Conservation (phyloP, 1,140 invertebrate species). For the Cydia splendana region DNA sequence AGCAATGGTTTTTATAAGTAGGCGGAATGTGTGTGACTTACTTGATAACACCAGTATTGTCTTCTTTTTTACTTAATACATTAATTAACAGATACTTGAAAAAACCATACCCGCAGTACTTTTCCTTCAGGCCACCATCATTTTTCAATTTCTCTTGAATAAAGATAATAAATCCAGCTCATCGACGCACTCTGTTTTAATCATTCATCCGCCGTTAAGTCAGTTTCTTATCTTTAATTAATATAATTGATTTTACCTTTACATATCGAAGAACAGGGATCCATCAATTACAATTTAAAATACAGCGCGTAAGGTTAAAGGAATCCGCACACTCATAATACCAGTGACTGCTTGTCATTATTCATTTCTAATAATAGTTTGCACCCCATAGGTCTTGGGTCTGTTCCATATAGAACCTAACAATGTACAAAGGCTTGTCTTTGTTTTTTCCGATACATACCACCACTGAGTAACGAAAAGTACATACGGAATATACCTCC, state of each 20-base stretch:
- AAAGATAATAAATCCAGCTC: neutral
- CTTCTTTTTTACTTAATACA: conserved; percentile 44
- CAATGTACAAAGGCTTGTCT: neutral
- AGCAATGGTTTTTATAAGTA: too few relatives aligned
- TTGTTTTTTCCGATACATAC: neutral
- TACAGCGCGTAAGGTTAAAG: conserved; percentile 59
- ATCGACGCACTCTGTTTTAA: conserved; percentile 6
- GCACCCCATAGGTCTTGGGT: conserved; percentile 70
- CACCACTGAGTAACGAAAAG: neutral
- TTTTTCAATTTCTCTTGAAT: neutral
- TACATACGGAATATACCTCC: too few relatives aligned
- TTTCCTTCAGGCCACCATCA: neutral
- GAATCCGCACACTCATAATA: conserved; percentile 73
- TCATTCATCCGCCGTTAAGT: conserved; percentile 15
- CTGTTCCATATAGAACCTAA: conserved; percentile 50
- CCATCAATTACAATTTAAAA: conserved; percentile 60
- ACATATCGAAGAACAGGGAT: conserved; percentile 39
- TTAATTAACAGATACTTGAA: conserved; percentile 45
- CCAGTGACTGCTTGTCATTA: conserved; percentile 70
- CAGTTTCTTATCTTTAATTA: conserved; percentile 28
- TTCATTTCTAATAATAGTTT: conserved; percentile 78
- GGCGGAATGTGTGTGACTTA: too few relatives aligned
- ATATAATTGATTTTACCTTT: conserved; percentile 31
- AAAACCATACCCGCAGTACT: neutral
- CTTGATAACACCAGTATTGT: too few relatives aligned